Base-by-base conservation (phyloP, 2,113 vertebrate species). In the Perognathus longimembris region DNA sequence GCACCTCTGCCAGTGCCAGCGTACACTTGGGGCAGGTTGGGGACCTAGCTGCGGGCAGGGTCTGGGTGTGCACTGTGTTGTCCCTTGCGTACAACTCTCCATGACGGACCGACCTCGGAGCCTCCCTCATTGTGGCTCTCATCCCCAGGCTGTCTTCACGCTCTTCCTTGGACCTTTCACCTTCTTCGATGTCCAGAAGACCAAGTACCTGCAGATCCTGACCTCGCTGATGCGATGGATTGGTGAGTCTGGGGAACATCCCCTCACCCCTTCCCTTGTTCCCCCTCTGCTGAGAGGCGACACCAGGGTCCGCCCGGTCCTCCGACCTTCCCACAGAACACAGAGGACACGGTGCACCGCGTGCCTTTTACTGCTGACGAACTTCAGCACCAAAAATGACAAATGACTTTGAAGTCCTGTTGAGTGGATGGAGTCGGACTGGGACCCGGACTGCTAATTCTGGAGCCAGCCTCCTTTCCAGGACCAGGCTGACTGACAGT, bases 131-230 rank as follows among this genome's bases (percentile, higher is more conserved):
- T 21, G 67, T 18, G 61, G 10, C 87, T 84, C 94, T 67, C 94
- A 9, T 93, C 83, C 96, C 28, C 97, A 99, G 99, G 98, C 97
- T 26, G 85, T 97, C 10, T 99, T 99, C 97, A 98, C 98, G 0
- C 94, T 99, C 20, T 95, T 99, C 24, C 95, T 99, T 80, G 99
- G 99, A n/a, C 99, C 99, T 1, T 99, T 99, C 96, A 98, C 99
- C 85, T 99, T 99, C 98, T 99, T 99, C 96, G 99, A 98, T 1
- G 99, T 99, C 64, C 99, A 99, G 98, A 99, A 99, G 98, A 99
- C 99, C 69, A 99, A 99, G 95, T 99, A 99, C 84, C 99, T 99
- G 21, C 99, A 99, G 97, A 99, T 99, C 94, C 96, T 99, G 97
- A 99, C 99, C 0, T 99, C 99, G 0, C 97, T 99, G 67, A 99